Percentiles rank a stretch among this genome's conserved stretches.
Conservation (phyloP, 1,140 invertebrate species). For the Trissolcus basalis region DNA sequence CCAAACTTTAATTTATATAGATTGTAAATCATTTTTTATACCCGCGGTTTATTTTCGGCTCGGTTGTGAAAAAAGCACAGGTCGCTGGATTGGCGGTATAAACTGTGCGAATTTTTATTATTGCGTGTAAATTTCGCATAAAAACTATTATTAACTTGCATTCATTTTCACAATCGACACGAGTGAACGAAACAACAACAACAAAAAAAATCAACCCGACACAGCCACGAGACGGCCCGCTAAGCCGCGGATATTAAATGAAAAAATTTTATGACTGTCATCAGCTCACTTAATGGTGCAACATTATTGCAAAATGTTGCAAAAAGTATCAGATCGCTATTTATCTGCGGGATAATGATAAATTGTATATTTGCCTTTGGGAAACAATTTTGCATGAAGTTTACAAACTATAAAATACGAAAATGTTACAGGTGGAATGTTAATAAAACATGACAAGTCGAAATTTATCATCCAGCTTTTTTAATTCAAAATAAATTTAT, state of each 20-base stretch:
- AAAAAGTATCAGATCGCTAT: background rate
- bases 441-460: no score
- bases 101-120: conserved; percentile 9
- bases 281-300: conserved; percentile 4
- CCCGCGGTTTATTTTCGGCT: conserved; percentile 5
- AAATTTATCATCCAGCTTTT: no score
- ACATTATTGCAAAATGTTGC: conserved; percentile 4
- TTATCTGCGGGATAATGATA: no score
- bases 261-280: conserved; percentile 1
- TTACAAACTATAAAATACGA: no score
- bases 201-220: no score
- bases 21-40: conserved; percentile 23
- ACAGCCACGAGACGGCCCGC: conserved; percentile 8
- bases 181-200: background rate
- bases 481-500: no score
- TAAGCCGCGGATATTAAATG: conserved; percentile 1
- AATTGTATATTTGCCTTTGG: no score
- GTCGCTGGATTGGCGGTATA: background rate
- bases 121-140: conserved; percentile 10
- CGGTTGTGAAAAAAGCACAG: conserved; percentile 7
- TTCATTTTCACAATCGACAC: conserved; percentile 1
- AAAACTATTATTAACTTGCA: conserved; percentile 16
- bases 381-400: no score
- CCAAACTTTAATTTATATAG: conserved; percentile 29
- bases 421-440: no score